Evolutionary conservation across 2,113 vertebrate species (phyloP), one percentile per base, ranked within the genome.

Genomic region (Petroica traversi): DNA sequence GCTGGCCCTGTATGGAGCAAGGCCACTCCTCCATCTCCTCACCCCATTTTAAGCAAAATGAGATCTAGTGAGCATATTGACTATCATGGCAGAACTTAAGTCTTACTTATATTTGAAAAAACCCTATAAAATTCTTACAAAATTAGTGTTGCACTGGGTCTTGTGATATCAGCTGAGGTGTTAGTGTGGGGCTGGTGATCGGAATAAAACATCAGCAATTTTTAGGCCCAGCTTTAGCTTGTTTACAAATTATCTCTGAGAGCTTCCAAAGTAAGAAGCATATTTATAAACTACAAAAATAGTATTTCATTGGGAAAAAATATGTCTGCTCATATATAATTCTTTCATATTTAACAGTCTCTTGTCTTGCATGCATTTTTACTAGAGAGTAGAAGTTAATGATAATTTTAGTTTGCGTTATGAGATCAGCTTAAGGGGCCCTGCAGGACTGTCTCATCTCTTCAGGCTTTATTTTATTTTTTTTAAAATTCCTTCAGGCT

Each of bases 141-240:
- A 76, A 7, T 2, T 0, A 0, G 7, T 17, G 5, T 58, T 85
- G 48, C 0, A 0, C 16, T 17, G 24, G 19, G 1, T 54, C 2
- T 16, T 36, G 14, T 15, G 33, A 1, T 52, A 8, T 3, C n/a
- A 12, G 2, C 5, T 13, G 41, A 45, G 17, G 13, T 51, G 6
- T 25, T 62, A 31, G 7, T 55, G 20, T 16, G 57, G 19, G 41
- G 28, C 24, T 23, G 16, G 17, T 26, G 28, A 24, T 1, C 34
- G 46, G 58, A 51, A 48, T 16, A 19, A 75, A 19, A 2, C 2
- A 41, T 10, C 19, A 26, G 8, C 17, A 73, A 38, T 46, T 28
- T 17, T 74, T 46, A 57, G 46, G 17, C 16, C 7, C 18, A 59
- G 8, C 6, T 82, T 49, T 20, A 41, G 28, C 28, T 73, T 23